A percentile compares a stretch with the other conserved stretches of the same genome.
phyloP scores from a whole-genome alignment of 2,797 vertebrate genomes.

The Odontamblyopus rebecca region DNA sequence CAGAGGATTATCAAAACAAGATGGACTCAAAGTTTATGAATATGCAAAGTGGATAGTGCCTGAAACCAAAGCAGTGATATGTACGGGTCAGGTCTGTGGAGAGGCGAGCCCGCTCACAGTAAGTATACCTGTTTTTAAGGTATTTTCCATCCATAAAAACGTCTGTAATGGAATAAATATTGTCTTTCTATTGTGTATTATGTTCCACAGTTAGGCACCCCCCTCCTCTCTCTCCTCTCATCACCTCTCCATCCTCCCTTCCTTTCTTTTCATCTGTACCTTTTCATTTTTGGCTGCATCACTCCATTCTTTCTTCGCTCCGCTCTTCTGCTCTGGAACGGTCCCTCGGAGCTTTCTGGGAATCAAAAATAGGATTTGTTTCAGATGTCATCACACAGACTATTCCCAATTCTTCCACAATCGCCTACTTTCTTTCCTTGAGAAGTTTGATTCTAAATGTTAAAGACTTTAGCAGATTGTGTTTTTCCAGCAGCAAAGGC shows the following conservation, averaged over 20 bases:
- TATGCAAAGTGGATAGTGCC: no score
- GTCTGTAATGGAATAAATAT: no score
- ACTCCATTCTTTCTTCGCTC: slow-evolving; percentile 29
- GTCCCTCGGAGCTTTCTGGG: neutral
- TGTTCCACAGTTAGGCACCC: no score
- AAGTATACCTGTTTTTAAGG: no score
- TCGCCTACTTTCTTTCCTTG: neutral
- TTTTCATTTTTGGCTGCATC: slow-evolving; percentile 16
- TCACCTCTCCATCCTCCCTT: slow-evolving; percentile 31
- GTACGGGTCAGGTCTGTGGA: no score
- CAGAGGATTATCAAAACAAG: no score
- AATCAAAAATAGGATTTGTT: slow-evolving; percentile 3
- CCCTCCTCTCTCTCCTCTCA: slow-evolving; percentile 16
- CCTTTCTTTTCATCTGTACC: slow-evolving; percentile 4
- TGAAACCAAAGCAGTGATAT: no score
- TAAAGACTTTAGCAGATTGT: slow-evolving; percentile 28
- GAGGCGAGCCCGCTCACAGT: no score
- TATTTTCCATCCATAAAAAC: no score
- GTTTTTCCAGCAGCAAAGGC: slow-evolving; percentile 25
- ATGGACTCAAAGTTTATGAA: no score
- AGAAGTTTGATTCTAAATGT: slow-evolving; percentile 11
- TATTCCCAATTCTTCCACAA: neutral
- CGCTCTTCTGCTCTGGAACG: slow-evolving; percentile 15
- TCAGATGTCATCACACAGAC: neutral
- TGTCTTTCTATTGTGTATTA: no score